phyloP scores from a whole-genome alignment of 2,888 invertebrate genomes.

The Steinernema scapterisci region DNA sequence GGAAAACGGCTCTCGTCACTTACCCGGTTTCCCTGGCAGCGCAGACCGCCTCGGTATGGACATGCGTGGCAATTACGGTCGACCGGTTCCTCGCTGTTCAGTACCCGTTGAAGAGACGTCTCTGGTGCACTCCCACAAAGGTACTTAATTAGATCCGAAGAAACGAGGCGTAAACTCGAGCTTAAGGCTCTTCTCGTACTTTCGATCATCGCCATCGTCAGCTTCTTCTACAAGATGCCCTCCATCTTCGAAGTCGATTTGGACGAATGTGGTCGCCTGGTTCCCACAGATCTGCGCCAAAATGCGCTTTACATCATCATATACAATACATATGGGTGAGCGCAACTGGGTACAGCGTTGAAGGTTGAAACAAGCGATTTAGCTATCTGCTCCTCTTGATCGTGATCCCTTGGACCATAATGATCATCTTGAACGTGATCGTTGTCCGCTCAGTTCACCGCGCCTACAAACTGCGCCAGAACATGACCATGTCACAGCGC shows the following conservation, averaged over 20 bases:
- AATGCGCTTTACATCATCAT: conserved; percentile 54
- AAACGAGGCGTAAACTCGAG: background rate
- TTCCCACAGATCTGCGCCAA: conserved; percentile 49
- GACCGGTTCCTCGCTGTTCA: conserved; percentile 62
- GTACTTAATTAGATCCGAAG: background rate
- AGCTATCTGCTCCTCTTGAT: conserved; percentile 57
- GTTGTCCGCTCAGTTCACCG: conserved; percentile 57
- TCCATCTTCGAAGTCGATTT: conserved; percentile 57
- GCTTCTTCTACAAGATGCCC: conserved; percentile 57
- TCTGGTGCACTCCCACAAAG: conserved; percentile 59
- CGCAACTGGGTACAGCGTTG: background rate
- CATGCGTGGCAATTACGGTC: conserved; percentile 64
- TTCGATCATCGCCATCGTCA: conserved; percentile 50
- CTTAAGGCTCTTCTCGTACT: conserved; percentile 48
- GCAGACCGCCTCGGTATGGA: conserved; percentile 63
- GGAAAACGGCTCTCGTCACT: conserved; percentile 57
- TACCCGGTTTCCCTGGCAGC: conserved; percentile 61
- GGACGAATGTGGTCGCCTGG: conserved; percentile 56
- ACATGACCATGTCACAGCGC: conserved; percentile 47
- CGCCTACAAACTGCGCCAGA: conserved; percentile 52
- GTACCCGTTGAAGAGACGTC: conserved; percentile 60
- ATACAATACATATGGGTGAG: conserved; percentile 51
- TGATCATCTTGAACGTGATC: conserved; percentile 59
- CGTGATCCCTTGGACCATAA: conserved; percentile 58
- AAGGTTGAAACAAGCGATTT: background rate